Base-by-base conservation (phyloP, 2,888 invertebrate species). In the Polietes domitor region DNA sequence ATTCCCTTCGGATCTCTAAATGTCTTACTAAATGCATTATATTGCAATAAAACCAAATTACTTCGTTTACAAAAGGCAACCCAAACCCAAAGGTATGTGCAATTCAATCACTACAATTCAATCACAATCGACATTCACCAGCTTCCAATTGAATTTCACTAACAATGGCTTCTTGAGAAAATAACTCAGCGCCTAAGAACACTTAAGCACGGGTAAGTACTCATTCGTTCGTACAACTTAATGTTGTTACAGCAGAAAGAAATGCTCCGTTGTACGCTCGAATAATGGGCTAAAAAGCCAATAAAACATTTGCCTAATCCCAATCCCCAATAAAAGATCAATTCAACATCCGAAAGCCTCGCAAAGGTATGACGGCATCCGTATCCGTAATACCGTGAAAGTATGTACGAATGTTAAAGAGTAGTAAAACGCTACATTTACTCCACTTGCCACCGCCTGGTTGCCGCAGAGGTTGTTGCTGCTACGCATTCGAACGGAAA, bases 401-500 rank as follows among this genome's bases (percentile, higher is more conserved):
- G 47, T 74, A 84, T 61, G 70, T 75, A 77, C 73, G 55, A 74
- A 74, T 76, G 83, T 83, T 83, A 80, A 82, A 83, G 82, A 77
- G 74, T 77, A 77, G 61, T 78, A 74, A 86, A 87, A 87, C 84
- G 86, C 86, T 87, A 87, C 87, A 86, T 85, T 87, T 87, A 83
- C 86, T 68, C 12, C 68, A 68, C 21, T 68, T 68, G 15, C 68
- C 43, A 61, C n/a, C 81, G 85, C 80, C 86, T 80, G 73, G 53
- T 77, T 83, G 26, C 28, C 50, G n/a, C 68, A 71, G 61, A 77
- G 21, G 58, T 58, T 26, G 26, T 26, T 10, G 26, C 26, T 61
- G 50, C 28, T 81, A 86, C 86, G 86, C 88, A 89, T 87, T 89
- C 89, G 85, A 90, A 89, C 89, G 90, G 88, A 90, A 89, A 90